Conservation (phyloP, 2,113 vertebrate species). For the Neodontobutis hainanensis region DNA sequence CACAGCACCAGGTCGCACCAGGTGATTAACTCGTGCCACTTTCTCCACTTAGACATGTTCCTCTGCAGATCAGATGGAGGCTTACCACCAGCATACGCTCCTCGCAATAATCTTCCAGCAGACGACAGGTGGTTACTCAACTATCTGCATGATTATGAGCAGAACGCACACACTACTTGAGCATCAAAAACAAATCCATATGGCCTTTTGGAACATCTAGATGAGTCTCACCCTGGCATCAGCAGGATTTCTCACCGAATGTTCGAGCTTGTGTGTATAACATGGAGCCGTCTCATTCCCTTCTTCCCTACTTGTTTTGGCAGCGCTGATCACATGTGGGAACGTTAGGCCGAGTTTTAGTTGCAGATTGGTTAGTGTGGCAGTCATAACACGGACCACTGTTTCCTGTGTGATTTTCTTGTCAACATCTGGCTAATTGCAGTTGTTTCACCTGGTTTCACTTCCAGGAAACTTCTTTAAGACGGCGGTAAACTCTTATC, state of each 20-base stretch:
- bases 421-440: slow-evolving; percentile 20
- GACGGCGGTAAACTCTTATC: slow-evolving; percentile 17
- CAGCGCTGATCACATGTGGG: slow-evolving; percentile 20
- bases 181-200: slow-evolving; percentile 66
- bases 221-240: slow-evolving; percentile 45
- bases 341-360: slow-evolving; percentile 20
- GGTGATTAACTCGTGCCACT: slow-evolving; percentile 57
- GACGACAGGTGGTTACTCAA: slow-evolving; percentile 73
- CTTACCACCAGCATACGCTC: slow-evolving; percentile 66
- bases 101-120: slow-evolving; percentile 46
- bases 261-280: slow-evolving; percentile 35
- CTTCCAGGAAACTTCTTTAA: slow-evolving; percentile 10
- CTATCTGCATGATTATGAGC: slow-evolving; percentile 73
- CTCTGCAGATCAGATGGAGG: slow-evolving; percentile 62
- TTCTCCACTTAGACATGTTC: slow-evolving; percentile 49
- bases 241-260: slow-evolving; percentile 31
- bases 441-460: slow-evolving; percentile 16
- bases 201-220: slow-evolving; percentile 56
- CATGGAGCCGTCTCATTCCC: slow-evolving; percentile 20
- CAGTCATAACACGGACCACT: slow-evolving; percentile 26
- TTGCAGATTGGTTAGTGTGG: slow-evolving; percentile 23
- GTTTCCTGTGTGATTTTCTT: slow-evolving; percentile 33
- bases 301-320: slow-evolving; percentile 32
- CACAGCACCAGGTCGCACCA: too few species aligned
- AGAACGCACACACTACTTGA: slow-evolving; percentile 42